Evolutionary conservation across 1,140 invertebrate genomes (phyloP).

Genomic region (Camponotus floridanus): DNA sequence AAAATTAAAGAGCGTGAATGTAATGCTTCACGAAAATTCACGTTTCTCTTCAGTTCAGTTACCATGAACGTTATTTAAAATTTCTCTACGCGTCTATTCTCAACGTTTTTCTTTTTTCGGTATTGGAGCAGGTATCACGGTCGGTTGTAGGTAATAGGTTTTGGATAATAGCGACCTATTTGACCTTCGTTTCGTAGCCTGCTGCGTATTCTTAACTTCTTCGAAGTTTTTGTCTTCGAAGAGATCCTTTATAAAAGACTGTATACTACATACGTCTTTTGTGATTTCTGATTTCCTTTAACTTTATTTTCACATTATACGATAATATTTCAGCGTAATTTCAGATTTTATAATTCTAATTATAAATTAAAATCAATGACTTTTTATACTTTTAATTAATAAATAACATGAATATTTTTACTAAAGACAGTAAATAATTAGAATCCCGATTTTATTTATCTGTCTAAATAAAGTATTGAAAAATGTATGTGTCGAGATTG

Average conservation of each 20-base stretch:
- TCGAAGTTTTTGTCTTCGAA: slow-evolving; percentile 30
- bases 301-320: background rate
- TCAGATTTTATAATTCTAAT: background rate
- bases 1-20: background rate
- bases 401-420: background rate
- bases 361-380: background rate
- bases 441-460: background rate
- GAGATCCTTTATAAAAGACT: background rate
- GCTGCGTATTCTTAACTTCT: slow-evolving; percentile 67
- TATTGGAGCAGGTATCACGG: slow-evolving; percentile 78
- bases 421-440: background rate
- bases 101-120: slow-evolving; percentile 59
- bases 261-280: background rate
- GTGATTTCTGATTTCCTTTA: background rate
- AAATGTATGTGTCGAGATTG: background rate
- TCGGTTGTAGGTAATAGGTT: slow-evolving; percentile 75
- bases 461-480: background rate
- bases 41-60: background rate
- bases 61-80: background rate
- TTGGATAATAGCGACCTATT: slow-evolving; percentile 76
- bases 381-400: slow-evolving; percentile 22
- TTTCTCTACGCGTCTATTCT: slow-evolving; percentile 18
- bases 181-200: slow-evolving; percentile 74
- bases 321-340: background rate
- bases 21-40: background rate